Base-by-base conservation (phyloP, 2,888 invertebrate species). In the Drosophila ezoana region DNA sequence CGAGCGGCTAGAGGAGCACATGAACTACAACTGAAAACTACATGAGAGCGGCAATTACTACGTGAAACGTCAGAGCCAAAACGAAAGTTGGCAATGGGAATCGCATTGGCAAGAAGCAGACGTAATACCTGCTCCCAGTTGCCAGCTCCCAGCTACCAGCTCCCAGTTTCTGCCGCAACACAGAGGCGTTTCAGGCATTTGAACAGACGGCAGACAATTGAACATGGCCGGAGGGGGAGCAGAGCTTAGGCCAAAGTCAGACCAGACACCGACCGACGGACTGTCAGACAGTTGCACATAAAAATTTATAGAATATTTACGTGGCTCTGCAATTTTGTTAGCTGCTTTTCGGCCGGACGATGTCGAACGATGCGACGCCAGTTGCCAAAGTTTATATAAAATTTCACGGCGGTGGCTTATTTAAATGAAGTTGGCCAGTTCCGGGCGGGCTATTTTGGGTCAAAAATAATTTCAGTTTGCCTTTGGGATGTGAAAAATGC, bases 271-370 rank as follows among this genome's bases (percentile, higher is more conserved):
- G 47, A 54, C 47, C 4, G 48, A 51, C 45, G 28, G 41, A 56
- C 47, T 41, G 56, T 52, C 44, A 57, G 44, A 44, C 59, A 48
- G 64, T 20, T 43, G 37, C 53, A 71, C 84, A 86, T 83, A 83
- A 72, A 86, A 87, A 83, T 83, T 81, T 83, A 83, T 83, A 83
- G 83, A 87, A 83, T 85, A 85, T 83, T 85, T 85, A 83, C 87
- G 87, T 83, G 83, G 85, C 54, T 56, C 45, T 61, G 78, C 78
- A 83, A 73, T 80, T 72, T 70, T 57, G 70, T 49, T 68, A 59
- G 72, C 72, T 58, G 38, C 38, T 56, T 47, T 53, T 72, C 54
- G 33, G 40, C 38, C 52, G 54, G 35, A 38, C 74, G n/a, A 63
- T 52, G 65, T 71, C 53, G 61, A 60, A 53, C 52, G 32, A 8